Base-by-base conservation (phyloP, 2,888 invertebrate species). In the Lissocephala sabroskyi region DNA sequence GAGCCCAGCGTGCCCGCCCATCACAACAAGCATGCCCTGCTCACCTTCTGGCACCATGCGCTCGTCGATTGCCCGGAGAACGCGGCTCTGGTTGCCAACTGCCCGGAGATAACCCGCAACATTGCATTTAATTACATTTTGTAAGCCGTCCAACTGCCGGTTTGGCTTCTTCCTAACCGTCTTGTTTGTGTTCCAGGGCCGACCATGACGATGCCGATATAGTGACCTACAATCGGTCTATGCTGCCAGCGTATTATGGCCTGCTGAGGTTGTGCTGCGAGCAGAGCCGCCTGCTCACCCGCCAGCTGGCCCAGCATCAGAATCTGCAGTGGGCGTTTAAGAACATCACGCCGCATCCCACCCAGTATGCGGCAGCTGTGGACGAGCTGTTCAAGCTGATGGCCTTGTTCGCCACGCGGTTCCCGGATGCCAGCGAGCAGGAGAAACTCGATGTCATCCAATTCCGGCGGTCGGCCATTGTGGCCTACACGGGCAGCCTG, bases 141-240 rank as follows among this genome's bases (percentile, higher is more conserved):
- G 96, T 96, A 86, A 90, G 92, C n/a, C 19, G 0, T 23, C 23
- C 23, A 23, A 23, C n/a, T 19, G 7, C n/a, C 3, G 3, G 14
- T 10, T n/a, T n/a, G n/a, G n/a, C n/a, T n/a, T 19, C 23, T 6
- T 41, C 19, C 7, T 14, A 32, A 39, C 14, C 17, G 6, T 4
- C 1, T 26, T 11, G 17, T 5, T 11, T 32, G 29, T 41, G 2
- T 6, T 81, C 5, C 79, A 96, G 96, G 56, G 97, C 97, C 61
- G 97, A 97, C 86, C 97, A 97, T 82, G 97, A 97, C 67, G 97
- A 97, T 84, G 95, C 96, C 78, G 97, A 97, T 80, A 96, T 97
- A 56, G 94, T 97, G 36, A 89, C 95, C 68, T 97, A 95, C 85
- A 97, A 97, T 86, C 90, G 96, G 56, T 91, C 93, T 16, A 97